Base-by-base conservation (phyloP, 1,140 invertebrate species). In the Drosophila insularis region DNA sequence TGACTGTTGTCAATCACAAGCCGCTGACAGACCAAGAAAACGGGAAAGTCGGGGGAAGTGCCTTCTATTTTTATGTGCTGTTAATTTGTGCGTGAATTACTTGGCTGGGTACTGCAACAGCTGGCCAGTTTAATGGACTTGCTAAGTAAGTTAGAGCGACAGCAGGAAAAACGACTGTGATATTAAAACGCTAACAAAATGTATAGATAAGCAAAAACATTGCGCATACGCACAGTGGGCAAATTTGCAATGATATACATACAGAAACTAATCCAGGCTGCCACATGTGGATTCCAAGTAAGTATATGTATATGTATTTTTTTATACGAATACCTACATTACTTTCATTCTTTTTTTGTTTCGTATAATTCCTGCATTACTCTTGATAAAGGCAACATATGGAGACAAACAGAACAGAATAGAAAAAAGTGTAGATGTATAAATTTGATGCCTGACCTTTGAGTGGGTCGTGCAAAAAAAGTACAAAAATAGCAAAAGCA, bases 281-380 rank as follows among this genome's bases (percentile, higher is more conserved):
- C 75, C 82, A 82, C 75, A 87, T 87, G 84, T 68, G 61, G 68
- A 56, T 67, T 37, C 11, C 11, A 37, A 37, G 79, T 50, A 37
- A 23, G 55, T 59, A 82, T 40, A 43, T 17, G 19, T 31, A 14
- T 50, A 43, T 19, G 23, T 40, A 43, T 19, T 40, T 40, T 21
- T 61, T 10, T 31, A 14, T 37, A 59, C 2, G 43, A 8, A 62
- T n/a, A 64, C 13, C 32, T 53, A 65, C 21, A 55, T 1, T 54
- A 17, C 17, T 81, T 89, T 79, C n/a, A n/a, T 78, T 79, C 77
- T 72, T 82, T 70, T 63, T 63, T 27, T 40, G 71, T 59, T 32
- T 31, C 14, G 73, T 73, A 89, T 89, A 89, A 89, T 89, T 89
- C 84, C 65, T 79, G 66, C 80, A 89, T 89, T 89, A 84, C 54